Evolutionary conservation across 1,140 invertebrate genomes (phyloP).

Genomic region (Wasmannia auropunctata): DNA sequence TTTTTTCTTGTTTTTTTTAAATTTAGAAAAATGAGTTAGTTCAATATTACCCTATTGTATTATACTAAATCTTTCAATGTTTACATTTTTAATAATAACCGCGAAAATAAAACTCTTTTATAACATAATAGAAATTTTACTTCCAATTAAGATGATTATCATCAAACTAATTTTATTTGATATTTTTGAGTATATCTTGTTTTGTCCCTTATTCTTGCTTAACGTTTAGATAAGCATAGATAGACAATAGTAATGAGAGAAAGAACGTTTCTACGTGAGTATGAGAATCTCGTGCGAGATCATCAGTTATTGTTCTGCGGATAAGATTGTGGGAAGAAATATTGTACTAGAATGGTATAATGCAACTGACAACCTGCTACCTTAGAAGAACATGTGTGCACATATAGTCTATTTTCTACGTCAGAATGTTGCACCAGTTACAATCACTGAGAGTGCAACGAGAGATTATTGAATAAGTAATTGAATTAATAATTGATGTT

Average conservation of each 20-base stretch:
- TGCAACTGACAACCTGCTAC: slow-evolving; percentile 41
- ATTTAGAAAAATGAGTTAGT: neutral
- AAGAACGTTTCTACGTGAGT: slow-evolving; percentile 66
- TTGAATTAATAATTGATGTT: slow-evolving; percentile 7
- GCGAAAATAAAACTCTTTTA: neutral
- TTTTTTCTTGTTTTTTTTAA: neutral
- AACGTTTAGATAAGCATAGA: neutral
- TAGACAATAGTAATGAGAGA: slow-evolving; percentile 21
- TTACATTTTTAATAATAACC: neutral
- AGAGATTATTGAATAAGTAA: slow-evolving; percentile 12
- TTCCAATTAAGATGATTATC: slow-evolving; percentile 4
- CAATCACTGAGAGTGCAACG: neutral
- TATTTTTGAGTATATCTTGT: neutral
- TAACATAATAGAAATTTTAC: neutral
- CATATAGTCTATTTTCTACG: slow-evolving; percentile 35
- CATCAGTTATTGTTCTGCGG: slow-evolving; percentile 49
- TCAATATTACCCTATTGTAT: neutral
- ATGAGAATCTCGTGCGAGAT: slow-evolving; percentile 75
- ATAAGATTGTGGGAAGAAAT: slow-evolving; percentile 52
- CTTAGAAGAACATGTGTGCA: slow-evolving; percentile 32
- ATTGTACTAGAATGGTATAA: slow-evolving; percentile 36
- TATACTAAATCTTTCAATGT: neutral
- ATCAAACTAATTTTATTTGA: neutral
- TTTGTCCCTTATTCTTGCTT: slow-evolving; percentile 8
- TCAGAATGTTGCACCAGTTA: neutral